Percentiles rank a stretch among this genome's conserved stretches.
Conservation (phyloP, 2,888 invertebrate genomes). For the Dicycla oo region DNA sequence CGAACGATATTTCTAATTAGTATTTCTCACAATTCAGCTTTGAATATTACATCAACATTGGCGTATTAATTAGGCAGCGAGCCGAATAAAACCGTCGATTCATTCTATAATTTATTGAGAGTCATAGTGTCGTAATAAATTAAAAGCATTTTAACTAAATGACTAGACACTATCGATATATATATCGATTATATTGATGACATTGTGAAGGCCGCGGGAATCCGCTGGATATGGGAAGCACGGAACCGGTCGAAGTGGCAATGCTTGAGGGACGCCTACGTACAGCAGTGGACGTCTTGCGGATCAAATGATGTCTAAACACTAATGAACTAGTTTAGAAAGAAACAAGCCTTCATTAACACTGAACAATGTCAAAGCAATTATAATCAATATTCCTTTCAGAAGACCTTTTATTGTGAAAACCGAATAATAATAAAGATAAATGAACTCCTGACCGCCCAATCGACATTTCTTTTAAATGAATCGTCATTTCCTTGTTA, state of each 20-base stretch:
- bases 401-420: slow-evolving; percentile 4
- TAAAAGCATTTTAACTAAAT: slow-evolving; percentile 21
- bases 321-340: neutral
- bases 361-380: neutral
- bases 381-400: neutral
- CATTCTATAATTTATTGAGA: neutral
- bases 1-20: slow-evolving; percentile 1
- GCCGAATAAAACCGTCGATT: slow-evolving; percentile 1
- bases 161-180: slow-evolving; percentile 3
- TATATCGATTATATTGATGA: no score
- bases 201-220: no score
- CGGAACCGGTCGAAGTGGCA: no score
- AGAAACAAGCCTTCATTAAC: neutral
- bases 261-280: no score
- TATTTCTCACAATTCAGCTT: neutral
- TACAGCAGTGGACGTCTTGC: no score
- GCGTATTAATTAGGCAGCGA: slow-evolving; percentile 15
- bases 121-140: slow-evolving; percentile 13
- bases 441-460: slow-evolving; percentile 19
- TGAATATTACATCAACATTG: neutral
- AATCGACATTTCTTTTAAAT: slow-evolving; percentile 17
- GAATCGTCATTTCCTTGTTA: slow-evolving; percentile 24
- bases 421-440: slow-evolving; percentile 16
- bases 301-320: neutral
- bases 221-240: no score